Evolutionary conservation across 2,797 vertebrate species (phyloP), one percentile per base, ranked within the genome.

Genomic region (Synaphobranchus kaupii): DNA sequence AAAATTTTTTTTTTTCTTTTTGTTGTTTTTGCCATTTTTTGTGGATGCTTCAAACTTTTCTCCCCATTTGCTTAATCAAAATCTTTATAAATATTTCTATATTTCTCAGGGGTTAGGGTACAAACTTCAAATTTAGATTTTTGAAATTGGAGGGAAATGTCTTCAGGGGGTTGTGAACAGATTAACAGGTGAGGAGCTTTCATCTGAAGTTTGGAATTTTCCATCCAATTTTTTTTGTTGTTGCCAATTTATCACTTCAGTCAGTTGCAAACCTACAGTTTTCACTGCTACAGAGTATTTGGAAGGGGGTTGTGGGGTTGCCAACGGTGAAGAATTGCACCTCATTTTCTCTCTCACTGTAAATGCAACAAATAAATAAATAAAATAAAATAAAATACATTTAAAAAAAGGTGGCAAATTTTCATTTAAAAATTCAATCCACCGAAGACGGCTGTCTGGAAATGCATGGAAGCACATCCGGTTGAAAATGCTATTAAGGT

Each of bases 351-450:
- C 44, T 20, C 76, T 28, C 12, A 34, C 48, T 22, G 48, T 78
- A 86, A 86, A 80, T 76, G 71, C 84, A 86, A 66, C n/a, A 66
- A 66, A 66, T n/a, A 66, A 78, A 78, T 17, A 17, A 56, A 78
- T 7, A n/a, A 25, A 78, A 78, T 39, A 39, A 39, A 17, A n/a
- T n/a, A n/a, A 66, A 6, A 66, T 66, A n/a, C 25, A 66, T n/a
- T n/a, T 1, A 0, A 54, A 83, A 54, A 56, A 31, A 80, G 44
- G 87, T 86, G 87, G 85, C 86, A 91, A 91, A 90, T 82, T 34
- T 22, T n/a, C 87, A 91, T 91, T 94, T 92, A 87, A 88, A 92
- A 89, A 85, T 28, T 81, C 84, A 85, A 85, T 88, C 54, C 68
- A 56, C 52, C 73, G 54, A 81, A 68, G 86, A 84, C 58, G 82